Evolutionary conservation across 2,888 invertebrate genomes (phyloP), one percentile per base, ranked within the genome.

Genomic region (Camptogramma bilineatum): DNA sequence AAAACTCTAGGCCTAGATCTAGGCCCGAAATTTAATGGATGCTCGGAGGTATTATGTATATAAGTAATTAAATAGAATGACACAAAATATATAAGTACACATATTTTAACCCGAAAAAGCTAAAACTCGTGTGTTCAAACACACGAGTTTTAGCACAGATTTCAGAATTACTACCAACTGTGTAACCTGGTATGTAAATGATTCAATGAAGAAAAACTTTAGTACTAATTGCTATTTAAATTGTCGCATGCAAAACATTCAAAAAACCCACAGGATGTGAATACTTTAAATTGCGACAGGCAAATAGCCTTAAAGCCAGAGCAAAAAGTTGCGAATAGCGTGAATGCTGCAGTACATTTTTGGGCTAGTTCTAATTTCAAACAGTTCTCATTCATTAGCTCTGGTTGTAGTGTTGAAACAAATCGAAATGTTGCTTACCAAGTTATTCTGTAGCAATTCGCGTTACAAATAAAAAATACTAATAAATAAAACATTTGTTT

Each of bases 301-400:
- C 71, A 39, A 68, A 69, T 52, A 19, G 42, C 69, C 64, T 7
- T 66, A 63, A 53, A 46, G 64, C 21, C 42, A 66, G 64, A 66
- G 63, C 34, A 61, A 64, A 64, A 64, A 61, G 46, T 28, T 19
- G 55, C 51, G 55, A 66, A 66, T 61, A 44, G 17, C 28, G 44
- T 42, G 51, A 54, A 51, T 46, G 58, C 62, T 54, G 5, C 65
- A 58, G 64, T 58, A 51, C 50, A 68, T 57, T 59, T 64, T 69
- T 66, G 47, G n/a, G 31, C 69, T 65, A 47, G 64, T 50, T 60
- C 54, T 52, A 57, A 66, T 68, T 70, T 68, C 54, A 42, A 54
- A 54, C 59, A 54, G 34, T 16, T 63, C 67, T 71, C 66, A 71
- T 68, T 66, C 63, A 60, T 55, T 53, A 51, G 51, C 39, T 28